Evolutionary conservation across 2,113 vertebrate genomes (phyloP).

Genomic region (Dicaeum eximium): DNA sequence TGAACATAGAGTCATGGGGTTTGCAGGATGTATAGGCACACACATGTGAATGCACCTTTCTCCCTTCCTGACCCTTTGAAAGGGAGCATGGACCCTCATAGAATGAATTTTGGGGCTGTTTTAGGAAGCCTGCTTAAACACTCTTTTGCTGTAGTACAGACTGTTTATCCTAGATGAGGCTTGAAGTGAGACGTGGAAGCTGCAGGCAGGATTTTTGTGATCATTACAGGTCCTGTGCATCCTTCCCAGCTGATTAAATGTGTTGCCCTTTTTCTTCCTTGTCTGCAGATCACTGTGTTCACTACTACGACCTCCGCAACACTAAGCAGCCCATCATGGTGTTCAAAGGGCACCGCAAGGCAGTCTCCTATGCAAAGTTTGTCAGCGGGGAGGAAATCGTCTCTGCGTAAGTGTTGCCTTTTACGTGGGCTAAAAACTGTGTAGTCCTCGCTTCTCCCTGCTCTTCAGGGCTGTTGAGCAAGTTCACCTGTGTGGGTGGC

Average conservation of each 20-base stretch:
- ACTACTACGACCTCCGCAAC: slow-evolving; percentile 99
- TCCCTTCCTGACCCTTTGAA: background rate
- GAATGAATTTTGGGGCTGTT: background rate
- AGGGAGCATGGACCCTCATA: background rate
- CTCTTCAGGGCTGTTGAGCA: background rate
- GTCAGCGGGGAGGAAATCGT: slow-evolving; percentile 98
- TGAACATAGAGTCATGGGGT: background rate
- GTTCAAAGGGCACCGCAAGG: slow-evolving; percentile 98
- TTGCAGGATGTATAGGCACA: background rate
- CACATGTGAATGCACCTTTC: background rate
- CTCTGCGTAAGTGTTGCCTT: slow-evolving; percentile 88
- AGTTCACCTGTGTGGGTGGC: background rate
- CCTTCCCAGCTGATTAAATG: background rate
- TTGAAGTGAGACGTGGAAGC: background rate
- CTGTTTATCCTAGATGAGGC: background rate
- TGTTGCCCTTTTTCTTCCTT: background rate
- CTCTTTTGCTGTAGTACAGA: background rate
- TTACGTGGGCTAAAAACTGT: background rate
- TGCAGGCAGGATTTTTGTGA: background rate
- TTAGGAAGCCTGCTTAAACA: background rate
- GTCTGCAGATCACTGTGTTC: slow-evolving; percentile 93
- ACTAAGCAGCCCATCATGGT: slow-evolving; percentile 99
- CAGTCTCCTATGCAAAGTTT: slow-evolving; percentile 97
- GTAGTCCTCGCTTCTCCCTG: background rate
- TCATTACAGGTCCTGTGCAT: background rate